These are phyloP conservation scores for Caracal caracal DNA, from an alignment of 2,113 vertebrate species.

Conservation along the genomic window DNA sequence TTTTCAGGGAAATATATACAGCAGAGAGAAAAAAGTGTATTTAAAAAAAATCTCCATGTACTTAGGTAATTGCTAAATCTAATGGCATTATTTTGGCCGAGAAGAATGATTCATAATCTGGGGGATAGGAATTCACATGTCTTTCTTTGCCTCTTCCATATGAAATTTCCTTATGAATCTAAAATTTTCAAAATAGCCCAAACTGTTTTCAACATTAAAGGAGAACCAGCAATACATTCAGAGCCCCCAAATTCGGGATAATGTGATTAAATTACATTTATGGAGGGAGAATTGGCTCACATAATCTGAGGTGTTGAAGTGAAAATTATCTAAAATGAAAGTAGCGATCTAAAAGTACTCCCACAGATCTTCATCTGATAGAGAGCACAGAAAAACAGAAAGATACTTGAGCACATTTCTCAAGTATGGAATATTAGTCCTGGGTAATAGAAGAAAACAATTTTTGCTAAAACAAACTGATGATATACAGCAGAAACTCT, in stretches of 20 bases:
- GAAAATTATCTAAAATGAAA: conserved; percentile 76
- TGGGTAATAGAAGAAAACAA: background rate
- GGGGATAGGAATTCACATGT: background rate
- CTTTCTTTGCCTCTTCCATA: background rate
- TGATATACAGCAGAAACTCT: background rate
- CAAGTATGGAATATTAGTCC: background rate
- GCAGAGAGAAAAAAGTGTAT: background rate
- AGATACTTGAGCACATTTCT: background rate
- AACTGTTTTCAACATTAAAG: conserved; percentile 55
- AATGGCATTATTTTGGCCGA: conserved; percentile 49
- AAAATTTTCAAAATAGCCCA: conserved; percentile 50
- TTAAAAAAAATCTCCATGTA: background rate
- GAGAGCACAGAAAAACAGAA: conserved; percentile 10
- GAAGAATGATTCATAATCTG: conserved; percentile 11
- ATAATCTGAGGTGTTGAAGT: conserved; percentile 66
- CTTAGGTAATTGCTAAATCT: conserved; percentile 53
- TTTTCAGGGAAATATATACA: conserved; percentile 31
- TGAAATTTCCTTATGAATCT: conserved; percentile 39
- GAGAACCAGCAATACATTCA: background rate
- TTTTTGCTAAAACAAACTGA: conserved; percentile 44
- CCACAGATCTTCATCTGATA: conserved; percentile 14
- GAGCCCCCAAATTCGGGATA: conserved; percentile 52
- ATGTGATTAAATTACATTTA: conserved; percentile 64
- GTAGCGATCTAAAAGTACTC: conserved; percentile 53
- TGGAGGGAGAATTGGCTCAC: conserved; percentile 65